These are phyloP conservation scores for Spisula solida DNA, from an alignment of 2,888 invertebrate genomes.

Conservation along the genomic window DNA sequence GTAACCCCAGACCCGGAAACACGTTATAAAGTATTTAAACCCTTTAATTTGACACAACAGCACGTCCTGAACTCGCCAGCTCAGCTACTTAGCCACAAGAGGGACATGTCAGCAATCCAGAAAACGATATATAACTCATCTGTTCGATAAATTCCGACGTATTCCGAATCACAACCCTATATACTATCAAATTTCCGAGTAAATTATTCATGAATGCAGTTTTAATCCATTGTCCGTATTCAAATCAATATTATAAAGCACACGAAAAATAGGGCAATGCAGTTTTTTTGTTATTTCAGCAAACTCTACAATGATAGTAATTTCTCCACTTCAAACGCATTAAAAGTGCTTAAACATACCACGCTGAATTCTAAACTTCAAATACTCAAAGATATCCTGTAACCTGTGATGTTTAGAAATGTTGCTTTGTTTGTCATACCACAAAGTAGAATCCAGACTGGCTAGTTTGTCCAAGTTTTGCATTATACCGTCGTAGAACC, in stretches of 20 bases:
- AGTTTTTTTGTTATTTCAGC: neutral
- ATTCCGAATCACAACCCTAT: neutral
- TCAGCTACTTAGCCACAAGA: neutral
- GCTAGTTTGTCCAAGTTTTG: neutral
- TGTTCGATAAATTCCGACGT: neutral
- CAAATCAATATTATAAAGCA: neutral
- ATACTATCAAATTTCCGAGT: neutral
- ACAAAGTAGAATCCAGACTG: neutral
- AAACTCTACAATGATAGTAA: neutral
- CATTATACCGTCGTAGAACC: neutral
- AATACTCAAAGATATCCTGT: neutral
- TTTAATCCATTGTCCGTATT: neutral
- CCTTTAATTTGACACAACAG: neutral
- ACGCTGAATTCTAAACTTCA: neutral
- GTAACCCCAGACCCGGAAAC: conserved; percentile 1
- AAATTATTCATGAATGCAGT: neutral
- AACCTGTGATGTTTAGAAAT: neutral
- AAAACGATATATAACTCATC: neutral
- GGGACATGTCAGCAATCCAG: neutral
- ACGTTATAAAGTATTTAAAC: conserved; percentile 10
- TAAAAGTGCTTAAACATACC: neutral
- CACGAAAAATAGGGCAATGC: neutral
- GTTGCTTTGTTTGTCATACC: neutral
- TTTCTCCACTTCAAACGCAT: neutral
- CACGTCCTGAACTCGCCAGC: neutral